Evolutionary conservation across 2,888 invertebrate species (phyloP).

Genomic region (Abrostola triplasia): DNA sequence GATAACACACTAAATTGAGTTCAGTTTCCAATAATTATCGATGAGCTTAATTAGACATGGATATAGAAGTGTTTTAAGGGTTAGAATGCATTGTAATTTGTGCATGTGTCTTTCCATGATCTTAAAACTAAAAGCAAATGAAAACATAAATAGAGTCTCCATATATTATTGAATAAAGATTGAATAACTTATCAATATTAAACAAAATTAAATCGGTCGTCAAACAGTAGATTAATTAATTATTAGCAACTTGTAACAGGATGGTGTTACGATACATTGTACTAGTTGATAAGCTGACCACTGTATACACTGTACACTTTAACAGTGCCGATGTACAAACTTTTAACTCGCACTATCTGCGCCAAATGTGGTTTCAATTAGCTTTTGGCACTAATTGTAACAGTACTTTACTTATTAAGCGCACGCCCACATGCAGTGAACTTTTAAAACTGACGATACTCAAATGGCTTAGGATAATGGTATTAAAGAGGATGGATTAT

Average conservation of each 20-base stretch:
- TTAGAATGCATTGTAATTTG: too few relatives aligned
- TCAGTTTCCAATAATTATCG: too few relatives aligned
- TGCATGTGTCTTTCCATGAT: too few relatives aligned
- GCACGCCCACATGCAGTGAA: background rate
- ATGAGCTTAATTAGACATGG: too few relatives aligned
- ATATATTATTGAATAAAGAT: too few relatives aligned
- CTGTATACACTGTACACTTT: slow-evolving; percentile 2
- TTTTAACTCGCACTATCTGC: slow-evolving; percentile 28
- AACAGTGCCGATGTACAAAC: slow-evolving; percentile 12
- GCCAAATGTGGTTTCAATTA: slow-evolving; percentile 46
- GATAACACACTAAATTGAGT: too few relatives aligned
- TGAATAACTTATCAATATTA: too few relatives aligned
- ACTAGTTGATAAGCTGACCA: slow-evolving; percentile 21
- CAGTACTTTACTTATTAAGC: slow-evolving; percentile 23
- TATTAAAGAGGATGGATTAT: too few relatives aligned
- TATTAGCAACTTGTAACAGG: background rate
- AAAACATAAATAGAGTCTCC: background rate
- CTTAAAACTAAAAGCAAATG: too few relatives aligned
- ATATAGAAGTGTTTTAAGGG: too few relatives aligned
- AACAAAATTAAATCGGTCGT: too few relatives aligned
- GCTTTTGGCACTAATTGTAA: slow-evolving; percentile 26
- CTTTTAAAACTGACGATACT: background rate
- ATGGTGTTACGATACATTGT: slow-evolving; percentile 4
- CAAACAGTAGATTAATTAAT: background rate
- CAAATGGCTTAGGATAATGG: too few relatives aligned